phyloP scores from a whole-genome alignment of 2,797 vertebrate genomes.

The Sebastolobus altivelis region DNA sequence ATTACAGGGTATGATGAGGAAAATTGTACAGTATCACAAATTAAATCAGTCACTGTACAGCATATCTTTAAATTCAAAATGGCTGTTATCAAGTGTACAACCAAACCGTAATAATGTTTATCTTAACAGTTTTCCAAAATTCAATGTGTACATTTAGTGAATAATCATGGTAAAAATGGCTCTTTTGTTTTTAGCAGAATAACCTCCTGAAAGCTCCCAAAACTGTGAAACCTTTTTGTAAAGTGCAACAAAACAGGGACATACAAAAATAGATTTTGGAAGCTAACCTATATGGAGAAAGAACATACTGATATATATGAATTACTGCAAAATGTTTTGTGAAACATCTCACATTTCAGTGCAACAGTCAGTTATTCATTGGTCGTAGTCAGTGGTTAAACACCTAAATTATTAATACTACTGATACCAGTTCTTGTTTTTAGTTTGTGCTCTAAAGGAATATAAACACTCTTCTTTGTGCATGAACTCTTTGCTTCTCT shows the following conservation, averaged over 20 bases:
- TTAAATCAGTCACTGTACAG: constrained; percentile 55
- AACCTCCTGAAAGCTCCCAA: not conserved
- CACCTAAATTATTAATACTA: not conserved
- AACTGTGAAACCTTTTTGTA: not conserved
- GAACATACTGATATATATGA: not conserved
- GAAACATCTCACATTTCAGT: not conserved
- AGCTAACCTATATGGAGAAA: not conserved
- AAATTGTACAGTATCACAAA: constrained; percentile 70
- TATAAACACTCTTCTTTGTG: not conserved
- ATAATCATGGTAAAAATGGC: constrained; percentile 19
- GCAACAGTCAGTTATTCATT: not conserved
- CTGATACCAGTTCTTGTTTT: not conserved
- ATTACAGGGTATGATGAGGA: constrained; percentile 69
- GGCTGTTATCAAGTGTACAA: constrained; percentile 57
- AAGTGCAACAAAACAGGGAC: not conserved
- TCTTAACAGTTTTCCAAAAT: constrained; percentile 26
- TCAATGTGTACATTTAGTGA: constrained; percentile 2
- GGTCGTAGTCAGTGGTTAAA: not conserved
- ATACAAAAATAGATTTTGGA: not conserved
- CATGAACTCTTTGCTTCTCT: not conserved
- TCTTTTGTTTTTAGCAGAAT: not conserved
- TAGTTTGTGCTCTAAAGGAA: not conserved
- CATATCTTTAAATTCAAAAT: constrained; percentile 68
- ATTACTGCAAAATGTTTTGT: not conserved
- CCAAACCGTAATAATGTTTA: constrained; percentile 34